Base-by-base conservation (phyloP, 2,113 vertebrate genomes). In the Oryzias woworae region DNA sequence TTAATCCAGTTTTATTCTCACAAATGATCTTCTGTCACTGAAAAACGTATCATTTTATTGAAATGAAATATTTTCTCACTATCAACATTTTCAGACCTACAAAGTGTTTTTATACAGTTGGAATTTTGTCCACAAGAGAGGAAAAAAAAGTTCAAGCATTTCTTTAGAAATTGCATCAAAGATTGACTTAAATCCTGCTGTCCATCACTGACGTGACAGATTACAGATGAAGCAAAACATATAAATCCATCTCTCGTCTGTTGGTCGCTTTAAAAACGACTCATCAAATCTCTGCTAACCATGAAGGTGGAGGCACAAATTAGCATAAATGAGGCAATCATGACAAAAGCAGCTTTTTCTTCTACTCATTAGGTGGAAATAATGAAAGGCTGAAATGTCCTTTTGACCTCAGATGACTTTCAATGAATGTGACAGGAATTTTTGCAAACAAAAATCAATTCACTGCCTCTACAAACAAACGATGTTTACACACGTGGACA, bases 251-350 rank as follows among this genome's bases (percentile, higher is more conserved):
- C 66, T 78, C 50, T 44, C 43, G 24, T 49, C 63, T 14, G 36
- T 81, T 71, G 81, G 75, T 85, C 73, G 83, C 62, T 61, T 71
- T 66, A 7, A 67, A 63, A 75, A 66, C 79, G 80, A 83, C 62
- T 82, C 71, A 78, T 61, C 45, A 56, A 64, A 81, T 50, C 49
- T 68, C 70, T 53, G 59, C 47, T 50, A 58, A 71, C 58, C 14
- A 61, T 58, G 57, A 69, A 47, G 47, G 73, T n/a, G 69, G 57
- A 41, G 62, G 66, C 47, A 61, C 45, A 66, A 64, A 74, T 77
- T 63, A 66, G 12, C 14, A 28, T 28, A n/a, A 15, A 31, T 41
- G 43, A 71, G 44, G 44, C 66, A 28, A 76, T 75, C 48, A 56
- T 44, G 24, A 36, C 15, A 57, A 71, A 60, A 67, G 51, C 22